Evolutionary conservation across 2,113 vertebrate genomes (phyloP).

Genomic region (Brienomyrus longianalis): DNA sequence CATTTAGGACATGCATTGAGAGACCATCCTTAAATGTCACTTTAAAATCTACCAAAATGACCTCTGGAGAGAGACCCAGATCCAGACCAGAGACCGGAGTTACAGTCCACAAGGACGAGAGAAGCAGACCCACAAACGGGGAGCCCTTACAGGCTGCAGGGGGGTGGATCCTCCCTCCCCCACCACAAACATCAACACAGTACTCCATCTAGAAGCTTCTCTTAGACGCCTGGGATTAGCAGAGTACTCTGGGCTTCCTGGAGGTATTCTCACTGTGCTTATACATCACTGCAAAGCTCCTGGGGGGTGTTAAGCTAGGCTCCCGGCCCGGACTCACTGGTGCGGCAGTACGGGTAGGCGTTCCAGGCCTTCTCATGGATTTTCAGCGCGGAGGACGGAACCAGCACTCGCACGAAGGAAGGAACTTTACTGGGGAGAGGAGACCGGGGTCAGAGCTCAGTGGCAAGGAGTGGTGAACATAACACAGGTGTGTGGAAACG

Average conservation of each 20-base stretch:
- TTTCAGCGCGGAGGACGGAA: constrained; percentile 78
- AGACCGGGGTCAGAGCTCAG: constrained; percentile 17
- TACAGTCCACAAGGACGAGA: not conserved
- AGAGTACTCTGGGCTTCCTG: not conserved
- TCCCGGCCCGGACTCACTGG: constrained; percentile 59
- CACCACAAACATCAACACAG: too few relatives aligned
- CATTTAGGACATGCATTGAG: not conserved
- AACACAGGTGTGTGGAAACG: not conserved
- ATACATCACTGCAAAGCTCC: not conserved
- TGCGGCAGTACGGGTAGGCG: constrained; percentile 93
- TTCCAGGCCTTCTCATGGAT: constrained; percentile 96
- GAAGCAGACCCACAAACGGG: not conserved
- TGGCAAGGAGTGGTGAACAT: not conserved
- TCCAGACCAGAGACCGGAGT: not conserved
- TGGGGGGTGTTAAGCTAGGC: not conserved
- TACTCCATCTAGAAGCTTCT: not conserved
- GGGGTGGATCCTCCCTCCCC: not conserved
- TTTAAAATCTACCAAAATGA: not conserved
- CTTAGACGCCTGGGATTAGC: not conserved
- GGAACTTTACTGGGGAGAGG: constrained; percentile 83
- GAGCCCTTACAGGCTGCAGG: not conserved
- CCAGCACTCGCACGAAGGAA: constrained; percentile 68
- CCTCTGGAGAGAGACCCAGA: not conserved
- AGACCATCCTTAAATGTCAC: not conserved
- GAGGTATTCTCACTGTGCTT: not conserved